Conservation (phyloP, 1,140 invertebrate species). For the Drosophila murphyi region DNA sequence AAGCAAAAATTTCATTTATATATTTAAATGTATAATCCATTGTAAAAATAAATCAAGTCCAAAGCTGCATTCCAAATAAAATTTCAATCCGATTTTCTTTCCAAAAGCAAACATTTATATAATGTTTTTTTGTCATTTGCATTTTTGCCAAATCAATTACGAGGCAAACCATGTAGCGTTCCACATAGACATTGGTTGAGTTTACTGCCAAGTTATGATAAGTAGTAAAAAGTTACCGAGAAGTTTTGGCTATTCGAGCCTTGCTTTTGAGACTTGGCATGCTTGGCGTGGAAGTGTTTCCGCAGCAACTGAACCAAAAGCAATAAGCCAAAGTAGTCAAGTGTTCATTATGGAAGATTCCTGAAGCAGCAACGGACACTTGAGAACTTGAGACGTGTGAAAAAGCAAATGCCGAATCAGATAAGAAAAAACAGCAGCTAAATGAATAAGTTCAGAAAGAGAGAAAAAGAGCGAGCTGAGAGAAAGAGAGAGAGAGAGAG, state of each 20-base stretch:
- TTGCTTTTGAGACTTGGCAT: constrained; percentile 13
- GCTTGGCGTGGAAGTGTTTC: not conserved
- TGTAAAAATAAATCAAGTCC: not conserved
- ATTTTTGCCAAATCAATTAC: not conserved
- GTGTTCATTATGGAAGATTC: constrained; percentile 65
- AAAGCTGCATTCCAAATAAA: not conserved
- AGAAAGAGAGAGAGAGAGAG: no score
- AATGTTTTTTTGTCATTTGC: not conserved
- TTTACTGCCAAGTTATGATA: constrained; percentile 2
- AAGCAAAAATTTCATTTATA: no score
- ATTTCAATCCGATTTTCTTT: no score
- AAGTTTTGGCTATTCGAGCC: constrained; percentile 7
- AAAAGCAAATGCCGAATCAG: constrained; percentile 14
- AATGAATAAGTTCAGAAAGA: not conserved
- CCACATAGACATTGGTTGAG: constrained; percentile 1
- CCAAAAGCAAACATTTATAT: not conserved
- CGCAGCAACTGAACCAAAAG: constrained; percentile 50
- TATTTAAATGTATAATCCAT: no score
- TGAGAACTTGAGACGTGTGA: constrained; percentile 69
- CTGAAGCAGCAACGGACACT: constrained; percentile 54
- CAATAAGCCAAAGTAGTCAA: constrained; percentile 64
- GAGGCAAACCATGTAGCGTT: not conserved
- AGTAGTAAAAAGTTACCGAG: constrained; percentile 8
- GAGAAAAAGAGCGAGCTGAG: no score
- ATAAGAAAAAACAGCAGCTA: constrained; percentile 31